phyloP scores from a whole-genome alignment of 2,888 invertebrate genomes.

The Neoaliturus tenellus region DNA sequence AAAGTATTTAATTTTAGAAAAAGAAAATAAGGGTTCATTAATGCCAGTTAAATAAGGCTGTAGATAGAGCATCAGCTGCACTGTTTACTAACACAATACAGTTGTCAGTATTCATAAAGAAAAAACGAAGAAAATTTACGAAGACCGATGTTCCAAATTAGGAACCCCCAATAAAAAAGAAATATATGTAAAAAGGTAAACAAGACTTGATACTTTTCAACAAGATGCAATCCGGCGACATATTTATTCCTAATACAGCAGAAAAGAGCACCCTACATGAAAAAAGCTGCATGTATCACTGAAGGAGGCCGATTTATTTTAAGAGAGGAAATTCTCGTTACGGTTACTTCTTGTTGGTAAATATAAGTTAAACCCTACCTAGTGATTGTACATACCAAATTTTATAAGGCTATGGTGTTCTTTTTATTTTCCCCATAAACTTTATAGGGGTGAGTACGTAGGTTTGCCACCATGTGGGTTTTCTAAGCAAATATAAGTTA shows the following conservation, averaged over 20 bases:
- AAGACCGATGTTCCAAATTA: not conserved
- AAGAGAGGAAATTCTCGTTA: slow-evolving; percentile 1
- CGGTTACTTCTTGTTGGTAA: not conserved
- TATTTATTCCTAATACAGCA: not conserved
- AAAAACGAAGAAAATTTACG: not conserved
- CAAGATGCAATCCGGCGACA: not conserved
- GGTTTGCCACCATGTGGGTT: no score
- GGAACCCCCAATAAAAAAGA: not conserved
- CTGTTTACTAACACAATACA: not conserved
- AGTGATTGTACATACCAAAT: not conserved
- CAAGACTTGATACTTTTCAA: not conserved
- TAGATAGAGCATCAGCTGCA: not conserved
- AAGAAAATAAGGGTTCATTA: not conserved
- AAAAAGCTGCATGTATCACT: not conserved
- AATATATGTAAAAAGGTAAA: not conserved
- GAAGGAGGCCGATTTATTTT: not conserved
- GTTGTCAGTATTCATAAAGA: not conserved
- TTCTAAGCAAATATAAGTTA: slow-evolving; percentile 30
- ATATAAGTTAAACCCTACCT: slow-evolving; percentile 1
- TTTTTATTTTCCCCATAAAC: no score
- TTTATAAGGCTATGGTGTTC: no score
- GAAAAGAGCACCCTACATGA: not conserved
- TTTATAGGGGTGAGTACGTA: no score
- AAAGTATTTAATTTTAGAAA: not conserved
- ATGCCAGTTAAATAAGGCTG: not conserved